Evolutionary conservation across 2,888 invertebrate genomes (phyloP).

Genomic region (Encarsia formosa): DNA sequence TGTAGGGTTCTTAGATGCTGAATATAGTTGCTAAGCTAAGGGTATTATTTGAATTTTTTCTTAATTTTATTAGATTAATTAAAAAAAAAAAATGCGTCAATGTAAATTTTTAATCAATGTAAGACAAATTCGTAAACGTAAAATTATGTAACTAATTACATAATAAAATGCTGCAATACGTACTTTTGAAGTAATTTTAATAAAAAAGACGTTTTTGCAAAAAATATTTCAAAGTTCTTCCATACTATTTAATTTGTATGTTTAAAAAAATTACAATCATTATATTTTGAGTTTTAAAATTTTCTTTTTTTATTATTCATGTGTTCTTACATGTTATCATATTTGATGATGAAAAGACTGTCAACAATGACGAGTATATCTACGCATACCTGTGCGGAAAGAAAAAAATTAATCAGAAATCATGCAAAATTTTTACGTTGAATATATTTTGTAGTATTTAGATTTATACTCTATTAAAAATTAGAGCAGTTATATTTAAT

Average conservation of each 20-base stretch:
- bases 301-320: constrained; percentile 10
- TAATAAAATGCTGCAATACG: neutral
- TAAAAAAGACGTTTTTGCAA: neutral
- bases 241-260: constrained; percentile 8
- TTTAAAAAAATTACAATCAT: constrained; percentile 4
- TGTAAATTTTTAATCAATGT: neutral
- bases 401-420: constrained; percentile 18
- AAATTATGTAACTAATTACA: constrained; percentile 6
- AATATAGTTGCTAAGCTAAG: constrained; percentile 17
- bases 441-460: constrained; percentile 32
- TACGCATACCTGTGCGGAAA: constrained; percentile 22
- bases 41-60: constrained; percentile 16
- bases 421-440: constrained; percentile 20
- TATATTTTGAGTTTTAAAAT: constrained; percentile 2
- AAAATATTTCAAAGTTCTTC: constrained; percentile 16
- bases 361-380: constrained; percentile 25
- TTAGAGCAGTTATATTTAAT: constrained; percentile 13
- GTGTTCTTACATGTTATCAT: constrained; percentile 5
- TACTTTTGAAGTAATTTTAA: constrained; percentile 2
- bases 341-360: constrained; percentile 22
- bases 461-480: constrained; percentile 31
- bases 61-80: constrained; percentile 6
- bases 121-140: constrained; percentile 6
- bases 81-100: neutral
- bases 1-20: constrained; percentile 21